Percentiles rank a stretch among this genome's conserved stretches.
Evolutionary conservation across 2,888 invertebrate genomes (phyloP).

Genomic region (Rotaria socialis): DNA sequence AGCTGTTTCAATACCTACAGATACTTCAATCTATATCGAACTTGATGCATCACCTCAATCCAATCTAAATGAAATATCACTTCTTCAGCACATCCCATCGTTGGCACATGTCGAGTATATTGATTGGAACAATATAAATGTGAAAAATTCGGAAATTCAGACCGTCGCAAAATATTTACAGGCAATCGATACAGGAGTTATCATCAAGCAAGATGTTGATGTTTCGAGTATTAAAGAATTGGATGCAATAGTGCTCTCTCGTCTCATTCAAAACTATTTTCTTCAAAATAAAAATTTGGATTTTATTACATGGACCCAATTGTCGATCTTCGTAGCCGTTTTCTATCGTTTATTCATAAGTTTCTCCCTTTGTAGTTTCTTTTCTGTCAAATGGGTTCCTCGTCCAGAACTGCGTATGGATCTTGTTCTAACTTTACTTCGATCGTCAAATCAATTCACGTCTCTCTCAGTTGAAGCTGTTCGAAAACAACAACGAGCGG

Average conservation of each 20-base stretch:
- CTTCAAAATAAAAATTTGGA: background rate
- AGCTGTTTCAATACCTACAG: background rate
- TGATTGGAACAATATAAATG: background rate
- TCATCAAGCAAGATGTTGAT: background rate
- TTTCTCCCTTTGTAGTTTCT: background rate
- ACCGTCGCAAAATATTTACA: background rate
- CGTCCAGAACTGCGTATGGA: background rate
- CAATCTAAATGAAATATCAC: background rate
- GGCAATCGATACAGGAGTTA: background rate
- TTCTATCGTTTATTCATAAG: background rate
- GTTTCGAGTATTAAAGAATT: background rate
- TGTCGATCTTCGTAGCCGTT: background rate
- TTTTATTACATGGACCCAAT: background rate
- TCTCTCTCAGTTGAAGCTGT: background rate
- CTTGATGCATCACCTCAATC: background rate
- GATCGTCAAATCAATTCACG: background rate
- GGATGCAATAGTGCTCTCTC: background rate
- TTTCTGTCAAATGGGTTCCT: background rate
- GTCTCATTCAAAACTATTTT: background rate
- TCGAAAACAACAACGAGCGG: background rate
- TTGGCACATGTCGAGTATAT: background rate
- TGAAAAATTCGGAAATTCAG: background rate
- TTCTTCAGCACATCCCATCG: background rate
- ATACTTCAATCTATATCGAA: background rate
- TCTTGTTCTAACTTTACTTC: background rate